These are phyloP conservation scores for Thamnophis sirtalis DNA, from an alignment of 2,113 vertebrate species.

Conservation along the genomic window DNA sequence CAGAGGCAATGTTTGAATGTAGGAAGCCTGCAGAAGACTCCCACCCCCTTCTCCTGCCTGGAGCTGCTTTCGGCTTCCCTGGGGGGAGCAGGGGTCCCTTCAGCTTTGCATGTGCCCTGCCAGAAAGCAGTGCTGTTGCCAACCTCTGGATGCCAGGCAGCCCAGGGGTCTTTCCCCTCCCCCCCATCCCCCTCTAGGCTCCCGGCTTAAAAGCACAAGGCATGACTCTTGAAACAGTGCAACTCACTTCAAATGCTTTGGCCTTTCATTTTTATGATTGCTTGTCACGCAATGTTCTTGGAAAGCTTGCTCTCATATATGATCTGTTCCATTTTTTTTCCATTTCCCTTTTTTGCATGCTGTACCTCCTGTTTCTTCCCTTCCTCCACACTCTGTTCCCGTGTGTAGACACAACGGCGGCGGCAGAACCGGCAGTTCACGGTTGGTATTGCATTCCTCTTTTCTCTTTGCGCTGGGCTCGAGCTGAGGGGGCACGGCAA, in stretches of 20 bases:
- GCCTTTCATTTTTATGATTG: slow-evolving; percentile 82
- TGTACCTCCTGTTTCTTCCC: slow-evolving; percentile 83
- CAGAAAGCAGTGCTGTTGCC: slow-evolving; percentile 56
- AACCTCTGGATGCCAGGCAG: slow-evolving; percentile 54
- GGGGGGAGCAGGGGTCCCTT: slow-evolving; percentile 57
- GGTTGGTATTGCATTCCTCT: slow-evolving; percentile 85
- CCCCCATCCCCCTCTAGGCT: slow-evolving; percentile 74
- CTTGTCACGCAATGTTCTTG: slow-evolving; percentile 81
- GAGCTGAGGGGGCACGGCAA: slow-evolving; percentile 76
- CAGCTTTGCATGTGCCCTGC: slow-evolving; percentile 62
- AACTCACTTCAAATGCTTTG: slow-evolving; percentile 82
- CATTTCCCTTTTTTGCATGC: slow-evolving; percentile 87
- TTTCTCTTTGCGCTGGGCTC: slow-evolving; percentile 74
- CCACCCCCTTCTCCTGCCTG: slow-evolving; percentile 21
- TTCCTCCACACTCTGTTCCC: slow-evolving; percentile 85
- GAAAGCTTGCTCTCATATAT: slow-evolving; percentile 85
- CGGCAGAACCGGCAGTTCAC: slow-evolving; percentile 82
- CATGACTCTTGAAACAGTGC: slow-evolving; percentile 80
- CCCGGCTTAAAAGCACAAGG: slow-evolving; percentile 75
- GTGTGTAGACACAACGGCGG: slow-evolving; percentile 84
- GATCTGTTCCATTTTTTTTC: slow-evolving; percentile 89
- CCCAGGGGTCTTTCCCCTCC: slow-evolving; percentile 61
- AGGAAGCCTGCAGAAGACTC: neutral
- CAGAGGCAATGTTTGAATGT: slow-evolving; percentile 68
- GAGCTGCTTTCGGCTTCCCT: slow-evolving; percentile 49